These are phyloP conservation scores for Eilema sororculum DNA, from an alignment of 2,888 invertebrate genomes.

Conservation along the genomic window DNA sequence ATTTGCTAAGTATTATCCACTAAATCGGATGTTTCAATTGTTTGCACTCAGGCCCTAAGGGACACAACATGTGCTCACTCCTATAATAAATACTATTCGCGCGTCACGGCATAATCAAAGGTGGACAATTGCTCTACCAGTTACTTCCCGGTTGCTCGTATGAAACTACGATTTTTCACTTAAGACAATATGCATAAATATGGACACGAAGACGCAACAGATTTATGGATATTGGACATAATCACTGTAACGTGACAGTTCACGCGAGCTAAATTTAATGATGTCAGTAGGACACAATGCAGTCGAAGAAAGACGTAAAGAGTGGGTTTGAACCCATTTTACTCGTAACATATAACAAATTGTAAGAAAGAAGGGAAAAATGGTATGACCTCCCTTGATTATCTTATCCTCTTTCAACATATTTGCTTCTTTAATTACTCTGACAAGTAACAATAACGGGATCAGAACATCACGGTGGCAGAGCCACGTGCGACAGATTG, in stretches of 20 bases:
- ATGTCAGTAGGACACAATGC: not conserved
- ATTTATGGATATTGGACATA: conserved; percentile 59
- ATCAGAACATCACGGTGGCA: no score
- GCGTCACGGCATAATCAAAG: conserved; percentile 41
- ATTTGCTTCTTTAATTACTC: no score
- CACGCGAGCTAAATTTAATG: not conserved
- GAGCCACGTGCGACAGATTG: no score
- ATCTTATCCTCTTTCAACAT: no score
- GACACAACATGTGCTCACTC: conserved; percentile 5
- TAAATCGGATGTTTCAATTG: not conserved
- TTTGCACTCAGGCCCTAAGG: conserved; percentile 15
- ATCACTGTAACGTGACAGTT: conserved; percentile 22
- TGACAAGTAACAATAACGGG: no score
- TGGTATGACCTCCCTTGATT: no score
- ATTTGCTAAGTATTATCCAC: not conserved
- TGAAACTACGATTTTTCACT: conserved; percentile 70
- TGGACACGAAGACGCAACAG: conserved; percentile 55
- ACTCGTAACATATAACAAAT: no score
- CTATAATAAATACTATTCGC: conserved; percentile 20
- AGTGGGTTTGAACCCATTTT: not conserved
- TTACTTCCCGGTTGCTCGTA: conserved; percentile 67
- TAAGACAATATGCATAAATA: conserved; percentile 63
- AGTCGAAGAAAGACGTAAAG: not conserved
- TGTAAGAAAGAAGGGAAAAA: no score
- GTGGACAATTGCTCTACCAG: conserved; percentile 60